Conservation (phyloP, 2,113 vertebrate species). For the Bambusicola thoracicus region DNA sequence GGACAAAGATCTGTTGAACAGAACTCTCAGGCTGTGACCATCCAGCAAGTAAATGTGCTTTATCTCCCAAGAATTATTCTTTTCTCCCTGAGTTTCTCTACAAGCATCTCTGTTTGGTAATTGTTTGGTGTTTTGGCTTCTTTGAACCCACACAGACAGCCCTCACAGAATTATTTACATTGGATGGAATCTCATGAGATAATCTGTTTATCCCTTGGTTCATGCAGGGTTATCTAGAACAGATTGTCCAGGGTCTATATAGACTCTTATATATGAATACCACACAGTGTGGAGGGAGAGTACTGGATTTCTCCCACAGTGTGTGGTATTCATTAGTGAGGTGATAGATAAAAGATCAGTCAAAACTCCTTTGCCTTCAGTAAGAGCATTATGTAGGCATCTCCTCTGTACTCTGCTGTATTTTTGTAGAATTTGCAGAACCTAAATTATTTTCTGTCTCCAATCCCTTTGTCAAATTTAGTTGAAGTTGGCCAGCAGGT, state of each 20-base stretch:
- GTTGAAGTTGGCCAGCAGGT: conserved; percentile 1
- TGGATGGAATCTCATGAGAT: not conserved
- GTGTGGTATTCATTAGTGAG: not conserved
- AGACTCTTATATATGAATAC: not conserved
- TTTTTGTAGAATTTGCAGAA: not conserved
- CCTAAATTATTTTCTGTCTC: not conserved
- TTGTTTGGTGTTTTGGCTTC: not conserved
- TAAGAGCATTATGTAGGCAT: not conserved
- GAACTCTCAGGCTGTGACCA: too few relatives aligned
- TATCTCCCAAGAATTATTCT: not conserved
- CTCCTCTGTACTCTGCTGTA: not conserved
- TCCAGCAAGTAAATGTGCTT: not conserved
- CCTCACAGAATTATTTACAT: not conserved
- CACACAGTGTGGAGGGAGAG: not conserved
- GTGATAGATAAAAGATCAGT: not conserved
- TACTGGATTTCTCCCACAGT: not conserved
- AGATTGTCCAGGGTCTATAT: not conserved
- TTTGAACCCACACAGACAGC: not conserved
- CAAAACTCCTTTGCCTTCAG: not conserved
- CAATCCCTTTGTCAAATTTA: not conserved
- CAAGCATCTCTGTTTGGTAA: not conserved
- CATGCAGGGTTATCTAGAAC: not conserved
- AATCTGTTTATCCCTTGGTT: not conserved
- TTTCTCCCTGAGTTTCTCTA: not conserved
- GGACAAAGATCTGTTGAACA: too few relatives aligned